Evolutionary conservation across 92 coral and sea anemone genomes (phyloP).

Genomic region (Blastomussa wellsi): DNA sequence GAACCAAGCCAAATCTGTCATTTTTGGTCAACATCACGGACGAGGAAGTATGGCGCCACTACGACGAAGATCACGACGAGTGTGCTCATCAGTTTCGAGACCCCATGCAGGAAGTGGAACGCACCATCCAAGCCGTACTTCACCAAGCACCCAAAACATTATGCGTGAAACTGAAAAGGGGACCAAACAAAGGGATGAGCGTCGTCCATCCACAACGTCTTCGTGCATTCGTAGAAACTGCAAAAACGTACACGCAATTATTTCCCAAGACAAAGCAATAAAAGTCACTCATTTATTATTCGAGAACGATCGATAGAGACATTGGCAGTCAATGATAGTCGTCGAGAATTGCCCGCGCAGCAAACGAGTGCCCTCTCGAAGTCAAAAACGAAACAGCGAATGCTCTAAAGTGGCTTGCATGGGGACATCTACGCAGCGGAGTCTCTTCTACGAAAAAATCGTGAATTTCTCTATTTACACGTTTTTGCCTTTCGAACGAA

Average conservation of each 20-base stretch:
- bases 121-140: constrained; percentile 1
- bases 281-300: neutral
- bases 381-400: constrained; percentile 5
- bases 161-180: neutral
- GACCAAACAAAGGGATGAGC: neutral
- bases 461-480: constrained; percentile 4
- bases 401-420: neutral
- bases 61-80: constrained; percentile 34
- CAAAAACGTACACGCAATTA: neutral
- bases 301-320: no score
- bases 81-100: constrained; percentile 5
- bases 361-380: neutral
- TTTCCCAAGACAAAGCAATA: neutral
- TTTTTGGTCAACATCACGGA: neutral
- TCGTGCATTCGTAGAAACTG: neutral
- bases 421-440: neutral
- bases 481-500: constrained; percentile 7
- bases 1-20: neutral
- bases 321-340: no score
- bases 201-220: constrained; percentile 12
- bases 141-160: neutral
- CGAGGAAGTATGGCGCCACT: constrained; percentile 8
- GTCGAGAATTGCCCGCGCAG: neutral
- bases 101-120: neutral
- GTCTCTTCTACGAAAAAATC: neutral